These are phyloP conservation scores for Girardinichthys multiradiatus DNA, from an alignment of 2,113 vertebrate genomes.

Conservation along the genomic window DNA sequence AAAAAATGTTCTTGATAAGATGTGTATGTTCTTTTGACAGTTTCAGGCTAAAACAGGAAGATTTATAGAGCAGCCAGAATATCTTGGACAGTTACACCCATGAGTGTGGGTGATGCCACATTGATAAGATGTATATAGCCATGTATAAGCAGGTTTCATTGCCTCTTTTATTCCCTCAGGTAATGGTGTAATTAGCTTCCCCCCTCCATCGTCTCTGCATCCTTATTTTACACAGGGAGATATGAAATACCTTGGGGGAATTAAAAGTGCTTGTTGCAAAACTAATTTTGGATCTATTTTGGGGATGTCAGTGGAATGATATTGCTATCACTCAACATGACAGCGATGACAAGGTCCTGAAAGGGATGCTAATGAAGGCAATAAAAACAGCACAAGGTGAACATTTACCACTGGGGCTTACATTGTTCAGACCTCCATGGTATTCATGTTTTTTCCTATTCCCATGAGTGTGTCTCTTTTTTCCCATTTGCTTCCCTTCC, in stretches of 20 bases:
- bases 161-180: conserved; percentile 48
- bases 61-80: conserved; percentile 43
- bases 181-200: conserved; percentile 67
- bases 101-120: conserved; percentile 46
- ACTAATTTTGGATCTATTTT: conserved; percentile 75
- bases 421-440: conserved; percentile 64
- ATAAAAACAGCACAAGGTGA: conserved; percentile 59
- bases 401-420: conserved; percentile 56
- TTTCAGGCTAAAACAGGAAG: conserved; percentile 40
- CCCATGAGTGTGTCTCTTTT: conserved; percentile 33
- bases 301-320: conserved; percentile 54
- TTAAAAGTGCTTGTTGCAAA: conserved; percentile 64
- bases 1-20: conserved; percentile 4
- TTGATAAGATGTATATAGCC: conserved; percentile 57
- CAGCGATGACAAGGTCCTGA: conserved; percentile 51
- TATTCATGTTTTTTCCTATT: conserved; percentile 56
- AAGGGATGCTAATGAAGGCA: conserved; percentile 73
- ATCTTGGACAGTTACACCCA: conserved; percentile 53
- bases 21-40: conserved; percentile 18
- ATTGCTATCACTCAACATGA: conserved; percentile 48
- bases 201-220: conserved; percentile 44
- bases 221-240: conserved; percentile 66
- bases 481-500: conserved; percentile 25
- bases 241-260: conserved; percentile 64
- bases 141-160: conserved; percentile 72